Conservation (phyloP, 2,113 vertebrate species). For the Rafetus swinhoei region DNA sequence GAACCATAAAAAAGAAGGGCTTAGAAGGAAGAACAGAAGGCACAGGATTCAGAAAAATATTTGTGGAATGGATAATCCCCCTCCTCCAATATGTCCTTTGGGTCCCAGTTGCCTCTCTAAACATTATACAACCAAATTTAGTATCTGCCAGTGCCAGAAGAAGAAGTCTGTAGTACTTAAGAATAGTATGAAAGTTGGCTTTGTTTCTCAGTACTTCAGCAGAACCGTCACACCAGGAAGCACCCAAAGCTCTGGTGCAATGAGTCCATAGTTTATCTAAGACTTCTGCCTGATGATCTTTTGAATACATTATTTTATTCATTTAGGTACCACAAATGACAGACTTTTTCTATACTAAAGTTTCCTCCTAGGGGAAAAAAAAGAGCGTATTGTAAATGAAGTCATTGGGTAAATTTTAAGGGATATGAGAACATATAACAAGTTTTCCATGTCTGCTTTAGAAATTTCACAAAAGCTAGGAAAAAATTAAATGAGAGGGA, state of each 20-base stretch:
- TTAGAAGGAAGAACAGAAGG: no score
- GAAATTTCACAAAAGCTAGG: background rate
- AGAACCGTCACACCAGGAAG: background rate
- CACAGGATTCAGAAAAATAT: background rate
- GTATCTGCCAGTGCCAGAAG: conserved; percentile 42
- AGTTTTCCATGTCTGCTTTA: background rate
- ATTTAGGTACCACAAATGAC: background rate
- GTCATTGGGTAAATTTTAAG: background rate
- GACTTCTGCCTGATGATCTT: background rate
- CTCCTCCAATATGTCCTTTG: background rate
- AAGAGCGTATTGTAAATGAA: background rate
- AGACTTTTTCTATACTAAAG: background rate
- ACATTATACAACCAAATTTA: background rate
- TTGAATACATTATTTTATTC: background rate
- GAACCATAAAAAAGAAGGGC: no score
- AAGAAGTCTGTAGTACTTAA: conserved; percentile 43
- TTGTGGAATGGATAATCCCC: background rate
- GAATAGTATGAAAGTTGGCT: conserved; percentile 48
- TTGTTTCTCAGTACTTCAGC: background rate
- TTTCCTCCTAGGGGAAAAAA: background rate
- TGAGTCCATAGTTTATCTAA: no score
- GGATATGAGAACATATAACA: background rate
- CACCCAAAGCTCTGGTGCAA: background rate
- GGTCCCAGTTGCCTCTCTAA: no score
- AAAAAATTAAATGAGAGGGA: background rate